Evolutionary conservation across 2,888 invertebrate genomes (phyloP), one percentile per base, ranked within the genome.

Genomic region (Amphimallon solstitiale): DNA sequence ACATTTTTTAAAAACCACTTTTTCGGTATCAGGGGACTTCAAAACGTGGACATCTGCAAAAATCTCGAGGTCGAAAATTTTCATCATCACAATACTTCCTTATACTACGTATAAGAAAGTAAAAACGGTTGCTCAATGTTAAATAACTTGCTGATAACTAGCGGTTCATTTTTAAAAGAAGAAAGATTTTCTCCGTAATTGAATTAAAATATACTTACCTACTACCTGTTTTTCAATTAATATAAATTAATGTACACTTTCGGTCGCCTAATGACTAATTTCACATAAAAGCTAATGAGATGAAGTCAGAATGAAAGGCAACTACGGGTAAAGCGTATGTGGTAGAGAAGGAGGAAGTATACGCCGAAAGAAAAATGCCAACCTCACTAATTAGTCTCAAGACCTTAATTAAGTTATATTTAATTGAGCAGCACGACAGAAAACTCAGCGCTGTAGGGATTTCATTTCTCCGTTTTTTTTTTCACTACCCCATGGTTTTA

Each of bases 401-500:
- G 86, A 86, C 85, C 85, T 85, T 86, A 87, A 87, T 86, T 86
- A 86, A 86, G 86, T 86, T 85, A 86, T 86, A 86, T 87, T 87
- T 86, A 86, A 86, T 86, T 86, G 86, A 86, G 85, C 84, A 84
- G 76, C 76, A 67, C 68, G 70, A 63, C 65, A 72, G 72, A 75
- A 75, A 70, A 68, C 75, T 72, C 54, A 69, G 59, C 73, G 75
- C 72, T 72, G 71, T 65, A 69, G 76, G 75, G 76, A 74, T 70
- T 77, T 75, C 73, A 64, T 69, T 71, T 69, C 71, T 75, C 73
- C 72, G 29, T 17, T 15, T 29, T 59, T 40, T 54, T 54, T 67
- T 73, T 73, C 73, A 74, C 73, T 63, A 64, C 12, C 52, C 61
- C 52, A 60, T 64, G 68, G 52, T 56, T 66, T 56, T 45, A 68